These are phyloP conservation scores for Cheiracanthium punctorium DNA, from an alignment of 2,888 invertebrate genomes.

Conservation along the genomic window DNA sequence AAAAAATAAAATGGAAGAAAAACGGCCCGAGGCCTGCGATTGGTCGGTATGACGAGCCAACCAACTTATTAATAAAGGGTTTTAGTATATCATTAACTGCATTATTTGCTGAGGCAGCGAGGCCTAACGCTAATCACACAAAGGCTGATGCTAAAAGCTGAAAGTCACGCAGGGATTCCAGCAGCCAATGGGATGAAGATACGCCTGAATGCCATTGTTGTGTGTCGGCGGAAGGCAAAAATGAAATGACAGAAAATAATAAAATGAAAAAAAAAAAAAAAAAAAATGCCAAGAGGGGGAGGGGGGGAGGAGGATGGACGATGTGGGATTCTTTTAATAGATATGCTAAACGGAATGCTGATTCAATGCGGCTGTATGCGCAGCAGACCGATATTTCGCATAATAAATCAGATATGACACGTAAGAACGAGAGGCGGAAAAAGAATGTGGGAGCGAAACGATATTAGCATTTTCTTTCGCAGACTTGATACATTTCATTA, in stretches of 20 bases:
- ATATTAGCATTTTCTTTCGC: no score
- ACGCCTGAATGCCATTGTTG: slow-evolving; percentile 43
- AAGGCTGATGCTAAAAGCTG: slow-evolving; percentile 55
- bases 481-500: no score
- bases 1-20: no score
- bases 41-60: slow-evolving; percentile 42
- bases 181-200: slow-evolving; percentile 50
- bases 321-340: no score
- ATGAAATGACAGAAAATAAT: not conserved
- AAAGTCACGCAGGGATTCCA: slow-evolving; percentile 38
- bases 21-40: slow-evolving; percentile 8
- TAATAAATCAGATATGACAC: no score
- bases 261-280: not conserved
- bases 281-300: no score
- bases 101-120: slow-evolving; percentile 64
- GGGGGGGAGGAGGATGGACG: no score
- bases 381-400: no score
- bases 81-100: slow-evolving; percentile 64
- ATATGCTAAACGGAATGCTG: no score
- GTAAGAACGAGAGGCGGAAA: no score
- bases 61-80: slow-evolving; percentile 69
- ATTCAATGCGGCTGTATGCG: no score
- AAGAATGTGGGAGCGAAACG: no score
- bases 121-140: slow-evolving; percentile 63
- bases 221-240: not conserved